Evolutionary conservation across 2,888 invertebrate genomes (phyloP).

Genomic region (Cynaeus angustus): DNA sequence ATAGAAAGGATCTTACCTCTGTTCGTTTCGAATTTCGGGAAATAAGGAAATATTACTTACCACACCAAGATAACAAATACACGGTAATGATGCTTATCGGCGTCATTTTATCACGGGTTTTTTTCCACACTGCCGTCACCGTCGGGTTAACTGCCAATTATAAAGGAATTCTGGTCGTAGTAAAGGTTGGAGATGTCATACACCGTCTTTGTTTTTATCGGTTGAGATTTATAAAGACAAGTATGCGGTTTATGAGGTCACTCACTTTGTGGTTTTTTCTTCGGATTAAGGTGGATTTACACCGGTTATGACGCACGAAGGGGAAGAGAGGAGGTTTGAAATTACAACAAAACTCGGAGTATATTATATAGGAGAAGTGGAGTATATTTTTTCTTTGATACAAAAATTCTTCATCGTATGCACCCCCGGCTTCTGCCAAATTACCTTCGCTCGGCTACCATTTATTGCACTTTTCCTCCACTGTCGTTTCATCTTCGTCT

Average conservation of each 20-base stretch:
- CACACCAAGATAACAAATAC: background rate
- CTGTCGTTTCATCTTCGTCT: constrained; percentile 7
- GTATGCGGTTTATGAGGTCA: constrained; percentile 34
- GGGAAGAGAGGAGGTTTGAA: no score
- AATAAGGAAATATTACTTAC: constrained; percentile 2
- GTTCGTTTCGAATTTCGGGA: background rate
- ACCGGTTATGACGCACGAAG: background rate
- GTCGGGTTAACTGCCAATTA: constrained; percentile 50
- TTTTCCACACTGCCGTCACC: constrained; percentile 23
- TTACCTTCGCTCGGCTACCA: background rate
- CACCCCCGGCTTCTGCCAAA: background rate
- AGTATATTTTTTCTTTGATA: no score
- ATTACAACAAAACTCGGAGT: no score
- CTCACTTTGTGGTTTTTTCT: constrained; percentile 18
- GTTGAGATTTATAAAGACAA: constrained; percentile 45
- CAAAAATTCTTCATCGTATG: background rate
- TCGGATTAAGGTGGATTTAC: constrained; percentile 22
- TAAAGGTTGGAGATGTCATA: constrained; percentile 51
- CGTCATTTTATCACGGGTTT: constrained; percentile 27
- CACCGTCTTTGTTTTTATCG: constrained; percentile 46
- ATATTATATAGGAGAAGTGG: no score
- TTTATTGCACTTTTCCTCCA: background rate
- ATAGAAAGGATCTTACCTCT: background rate
- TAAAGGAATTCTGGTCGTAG: constrained; percentile 52
- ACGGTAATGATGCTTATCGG: constrained; percentile 25